Percentiles rank a stretch among this genome's conserved stretches.
Evolutionary conservation across 2,797 vertebrate species (phyloP).

Genomic region (Eidolon dupreanum): DNA sequence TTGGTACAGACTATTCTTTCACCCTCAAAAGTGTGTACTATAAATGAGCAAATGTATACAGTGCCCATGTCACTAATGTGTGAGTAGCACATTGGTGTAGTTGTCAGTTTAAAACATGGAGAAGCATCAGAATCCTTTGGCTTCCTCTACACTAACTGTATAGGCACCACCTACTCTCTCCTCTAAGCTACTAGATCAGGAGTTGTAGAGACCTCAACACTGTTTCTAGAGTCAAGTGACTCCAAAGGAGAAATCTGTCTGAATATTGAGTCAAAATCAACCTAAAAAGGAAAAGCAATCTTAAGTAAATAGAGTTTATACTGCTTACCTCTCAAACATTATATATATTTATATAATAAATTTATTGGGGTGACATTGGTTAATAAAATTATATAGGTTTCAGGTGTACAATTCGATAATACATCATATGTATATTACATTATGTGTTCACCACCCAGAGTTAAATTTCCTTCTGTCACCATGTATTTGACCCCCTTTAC

Average conservation of each 20-base stretch:
- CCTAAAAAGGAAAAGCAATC: neutral
- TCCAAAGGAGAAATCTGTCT: neutral
- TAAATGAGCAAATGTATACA: neutral
- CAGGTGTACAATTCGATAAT: no score
- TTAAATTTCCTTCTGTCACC: no score
- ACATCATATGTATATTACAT: no score
- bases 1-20: neutral
- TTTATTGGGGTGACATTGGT: no score
- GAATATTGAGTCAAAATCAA: neutral
- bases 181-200: neutral
- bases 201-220: neutral
- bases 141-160: neutral
- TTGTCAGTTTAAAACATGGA: neutral
- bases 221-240: neutral
- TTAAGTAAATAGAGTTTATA: neutral
- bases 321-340: no score
- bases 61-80: neutral
- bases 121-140: neutral
- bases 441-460: no score
- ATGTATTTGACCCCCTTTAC: no score
- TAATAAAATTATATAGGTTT: no score
- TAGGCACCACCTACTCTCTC: fast-evolving
- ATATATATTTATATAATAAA: no score
- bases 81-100: neutral
- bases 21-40: neutral